Evolutionary conservation across 2,888 invertebrate genomes (phyloP).

Genomic region (Ormyrus pomaceus): DNA sequence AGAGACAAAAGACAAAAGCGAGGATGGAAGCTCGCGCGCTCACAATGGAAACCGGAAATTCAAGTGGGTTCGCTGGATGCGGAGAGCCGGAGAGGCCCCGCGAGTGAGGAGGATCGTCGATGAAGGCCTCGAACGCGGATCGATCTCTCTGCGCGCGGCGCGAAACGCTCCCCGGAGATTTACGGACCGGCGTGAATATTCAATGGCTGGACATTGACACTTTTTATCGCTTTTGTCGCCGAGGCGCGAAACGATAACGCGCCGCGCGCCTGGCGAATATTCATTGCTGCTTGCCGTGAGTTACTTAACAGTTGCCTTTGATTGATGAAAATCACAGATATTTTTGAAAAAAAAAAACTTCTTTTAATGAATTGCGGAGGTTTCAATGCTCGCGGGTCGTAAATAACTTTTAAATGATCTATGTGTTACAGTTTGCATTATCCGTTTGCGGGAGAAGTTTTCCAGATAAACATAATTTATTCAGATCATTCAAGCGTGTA

Average conservation of each 20-base stretch:
- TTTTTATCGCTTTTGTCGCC: conserved; percentile 5
- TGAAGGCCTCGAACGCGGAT: conserved; percentile 55
- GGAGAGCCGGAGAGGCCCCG: conserved; percentile 24
- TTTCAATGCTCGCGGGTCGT: too few species aligned
- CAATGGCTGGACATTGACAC: conserved; percentile 19
- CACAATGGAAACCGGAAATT: conserved; percentile 71
- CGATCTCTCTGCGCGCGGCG: conserved; percentile 54
- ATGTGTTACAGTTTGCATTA: too few species aligned
- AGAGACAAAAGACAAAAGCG: conserved; percentile 52
- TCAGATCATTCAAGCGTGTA: too few species aligned
- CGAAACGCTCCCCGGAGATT: conserved; percentile 37
- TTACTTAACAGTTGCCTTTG: too few species aligned
- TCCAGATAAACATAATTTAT: too few species aligned
- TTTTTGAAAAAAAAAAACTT: too few species aligned
- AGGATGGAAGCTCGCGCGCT: conserved; percentile 52
- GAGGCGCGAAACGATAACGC: background rate
- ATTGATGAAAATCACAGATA: too few species aligned
- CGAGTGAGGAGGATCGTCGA: conserved; percentile 56
- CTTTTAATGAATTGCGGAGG: too few species aligned
- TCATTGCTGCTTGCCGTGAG: too few species aligned
- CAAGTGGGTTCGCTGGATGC: conserved; percentile 63
- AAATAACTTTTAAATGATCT: too few species aligned
- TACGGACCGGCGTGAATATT: conserved; percentile 44
- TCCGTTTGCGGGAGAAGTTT: too few species aligned
- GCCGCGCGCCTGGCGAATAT: background rate